Conservation (phyloP, 2,113 vertebrate species). For the Pelmatolapia mariae region DNA sequence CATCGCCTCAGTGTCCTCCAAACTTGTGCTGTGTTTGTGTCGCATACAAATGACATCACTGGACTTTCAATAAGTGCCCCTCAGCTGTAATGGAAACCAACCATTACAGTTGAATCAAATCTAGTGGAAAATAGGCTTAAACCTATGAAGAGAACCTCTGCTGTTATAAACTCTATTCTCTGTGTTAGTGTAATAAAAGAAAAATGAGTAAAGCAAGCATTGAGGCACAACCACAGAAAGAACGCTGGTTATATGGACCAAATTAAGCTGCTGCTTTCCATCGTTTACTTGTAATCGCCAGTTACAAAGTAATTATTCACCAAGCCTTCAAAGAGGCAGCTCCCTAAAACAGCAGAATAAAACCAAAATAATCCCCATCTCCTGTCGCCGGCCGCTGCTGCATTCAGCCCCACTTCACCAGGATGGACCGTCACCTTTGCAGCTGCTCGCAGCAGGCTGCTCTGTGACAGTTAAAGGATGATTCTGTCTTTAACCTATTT, state of each 20-base stretch:
- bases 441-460: neutral
- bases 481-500: slow-evolving; percentile 14
- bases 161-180: neutral
- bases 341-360: neutral
- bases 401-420: neutral
- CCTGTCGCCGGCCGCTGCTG: neutral
- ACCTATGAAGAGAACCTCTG: neutral
- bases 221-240: neutral
- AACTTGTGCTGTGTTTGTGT: no score
- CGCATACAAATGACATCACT: no score
- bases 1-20: fast-evolving
- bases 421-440: neutral
- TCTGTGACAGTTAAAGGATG: neutral
- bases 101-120: neutral
- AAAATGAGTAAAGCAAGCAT: neutral
- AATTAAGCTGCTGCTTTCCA: neutral
- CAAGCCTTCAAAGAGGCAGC: neutral
- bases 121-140: neutral
- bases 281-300: neutral
- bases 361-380: neutral
- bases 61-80: neutral
- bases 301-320: neutral
- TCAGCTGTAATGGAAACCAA: neutral
- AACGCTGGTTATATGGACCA: neutral
- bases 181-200: neutral